phyloP scores from a whole-genome alignment of 2,113 vertebrate genomes.

The Chlorodrepanis virens region DNA sequence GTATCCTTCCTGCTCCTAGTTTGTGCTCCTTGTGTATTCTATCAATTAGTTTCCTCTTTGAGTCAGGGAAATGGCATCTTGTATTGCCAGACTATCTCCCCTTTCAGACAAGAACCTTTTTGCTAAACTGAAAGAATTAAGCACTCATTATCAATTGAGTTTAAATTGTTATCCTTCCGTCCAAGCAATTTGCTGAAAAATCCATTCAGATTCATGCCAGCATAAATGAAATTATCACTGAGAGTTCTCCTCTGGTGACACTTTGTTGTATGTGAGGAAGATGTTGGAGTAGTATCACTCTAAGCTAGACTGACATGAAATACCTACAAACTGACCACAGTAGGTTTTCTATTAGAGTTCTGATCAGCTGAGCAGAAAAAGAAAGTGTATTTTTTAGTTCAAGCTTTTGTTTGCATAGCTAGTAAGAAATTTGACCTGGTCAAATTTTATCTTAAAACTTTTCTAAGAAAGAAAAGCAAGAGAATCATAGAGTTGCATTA shows the following conservation, averaged over 20 bases:
- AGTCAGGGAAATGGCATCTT: not conserved
- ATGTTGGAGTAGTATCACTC: not conserved
- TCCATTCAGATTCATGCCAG: not conserved
- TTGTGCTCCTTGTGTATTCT: not conserved
- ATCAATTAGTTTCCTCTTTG: not conserved
- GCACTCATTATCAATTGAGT: not conserved
- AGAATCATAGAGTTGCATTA: not conserved
- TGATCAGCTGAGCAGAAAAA: not conserved
- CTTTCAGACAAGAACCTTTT: not conserved
- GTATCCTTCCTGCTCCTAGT: not conserved
- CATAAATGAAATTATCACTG: not conserved
- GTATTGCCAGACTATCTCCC: not conserved
- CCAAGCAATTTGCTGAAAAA: not conserved
- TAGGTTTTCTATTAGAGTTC: not conserved
- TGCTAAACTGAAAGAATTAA: not conserved
- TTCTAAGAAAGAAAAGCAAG: not conserved
- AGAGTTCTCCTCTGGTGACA: not conserved
- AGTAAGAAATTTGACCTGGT: not conserved
- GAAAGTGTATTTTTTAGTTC: not conserved
- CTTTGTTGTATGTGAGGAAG: not conserved
- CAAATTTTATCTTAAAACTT: not conserved
- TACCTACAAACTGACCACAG: not conserved
- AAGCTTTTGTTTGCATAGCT: not conserved
- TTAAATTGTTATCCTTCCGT: not conserved
- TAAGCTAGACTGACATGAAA: not conserved